Base-by-base conservation (phyloP, 92 coral and sea anemone species). In the Phenganax marumi region DNA sequence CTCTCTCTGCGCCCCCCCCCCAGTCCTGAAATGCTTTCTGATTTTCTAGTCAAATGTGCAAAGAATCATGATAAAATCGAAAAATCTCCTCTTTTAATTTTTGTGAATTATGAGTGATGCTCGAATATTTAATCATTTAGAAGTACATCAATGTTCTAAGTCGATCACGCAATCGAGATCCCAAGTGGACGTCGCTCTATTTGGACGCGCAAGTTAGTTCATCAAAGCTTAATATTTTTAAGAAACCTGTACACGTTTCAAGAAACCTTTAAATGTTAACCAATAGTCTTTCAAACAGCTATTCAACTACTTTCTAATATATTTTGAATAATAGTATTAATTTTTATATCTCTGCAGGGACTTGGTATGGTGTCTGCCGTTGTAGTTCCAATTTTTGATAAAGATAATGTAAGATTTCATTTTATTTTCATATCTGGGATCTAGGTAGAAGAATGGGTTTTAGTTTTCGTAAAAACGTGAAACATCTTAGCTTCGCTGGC, bases 281-380 rank as follows among this genome's bases (percentile, higher is more conserved):
- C 43, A 33, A 33, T 33, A 33, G 43, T 33, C 43, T 33, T 33
- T 33, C 5, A 33, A 33, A 33, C 43, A 33, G 43, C 43, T 33
- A 33, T 33, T 33, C 43, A 33, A 33, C 12, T 8, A 43, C 43
- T 66, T 14, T 8, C 8, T 39, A 66, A 68, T 68, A 25, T 10
- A 22, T 65, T 3, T 13, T 6, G n/a, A 12, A 13, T 72, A 16
- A 47, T 48, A 47, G 8, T 72, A 22, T 33, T 72, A 8, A 5
- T 26, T 49, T 75, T 19, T 73, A 86, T 86, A 68, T 78, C 22
- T 58, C 51, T 65, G 7, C 82, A 96, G 99, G 97, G 99, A 21
- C 89, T 96, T 63, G 99, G 99, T 33, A 87, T 96, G 76, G 86
- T 91, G 90, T 89, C 90, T 56, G 87, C 99, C 23, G 90, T 96